A percentile compares a stretch with the other conserved stretches of the same genome.
Evolutionary conservation across 2,113 vertebrate species (phyloP).

Genomic region (Cynopterus brachyotis): DNA sequence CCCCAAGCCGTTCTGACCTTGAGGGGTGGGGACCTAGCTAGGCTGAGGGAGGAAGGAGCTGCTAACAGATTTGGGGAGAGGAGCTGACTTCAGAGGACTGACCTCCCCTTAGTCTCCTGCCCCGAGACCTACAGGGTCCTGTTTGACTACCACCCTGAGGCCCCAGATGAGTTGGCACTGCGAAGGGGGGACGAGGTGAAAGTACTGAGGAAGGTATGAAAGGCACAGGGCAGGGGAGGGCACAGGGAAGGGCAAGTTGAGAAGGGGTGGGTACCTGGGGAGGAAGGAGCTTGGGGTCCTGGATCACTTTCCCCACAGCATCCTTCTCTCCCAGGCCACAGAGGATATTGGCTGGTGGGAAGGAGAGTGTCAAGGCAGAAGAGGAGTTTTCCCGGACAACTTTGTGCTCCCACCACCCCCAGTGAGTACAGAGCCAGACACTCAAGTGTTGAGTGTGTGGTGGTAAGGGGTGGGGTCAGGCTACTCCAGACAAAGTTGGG

Average conservation of each 20-base stretch:
- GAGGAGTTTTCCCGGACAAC: constrained; percentile 92
- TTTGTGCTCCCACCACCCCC: constrained; percentile 88
- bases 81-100: background rate
- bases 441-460: background rate
- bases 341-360: constrained; percentile 94
- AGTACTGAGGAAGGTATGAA: constrained; percentile 87
- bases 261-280: background rate
- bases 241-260: background rate
- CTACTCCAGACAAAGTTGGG: background rate
- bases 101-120: constrained; percentile 64
- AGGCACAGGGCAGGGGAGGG: background rate
- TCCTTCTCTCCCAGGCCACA: constrained; percentile 65
- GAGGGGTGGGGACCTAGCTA: background rate
- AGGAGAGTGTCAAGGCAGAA: constrained; percentile 86
- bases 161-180: constrained; percentile 87
- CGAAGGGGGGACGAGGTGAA: constrained; percentile 85
- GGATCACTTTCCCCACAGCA: background rate
- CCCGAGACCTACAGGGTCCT: constrained; percentile 88
- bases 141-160: constrained; percentile 86
- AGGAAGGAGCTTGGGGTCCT: background rate
- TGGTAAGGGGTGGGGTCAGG: background rate
- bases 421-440: constrained; percentile 24
- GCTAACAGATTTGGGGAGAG: background rate
- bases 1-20: background rate
- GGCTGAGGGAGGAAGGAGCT: background rate